A percentile compares a stretch with the other conserved stretches of the same genome.
phyloP scores from a whole-genome alignment of 2,888 invertebrate genomes.

The Pelosia muscerda region DNA sequence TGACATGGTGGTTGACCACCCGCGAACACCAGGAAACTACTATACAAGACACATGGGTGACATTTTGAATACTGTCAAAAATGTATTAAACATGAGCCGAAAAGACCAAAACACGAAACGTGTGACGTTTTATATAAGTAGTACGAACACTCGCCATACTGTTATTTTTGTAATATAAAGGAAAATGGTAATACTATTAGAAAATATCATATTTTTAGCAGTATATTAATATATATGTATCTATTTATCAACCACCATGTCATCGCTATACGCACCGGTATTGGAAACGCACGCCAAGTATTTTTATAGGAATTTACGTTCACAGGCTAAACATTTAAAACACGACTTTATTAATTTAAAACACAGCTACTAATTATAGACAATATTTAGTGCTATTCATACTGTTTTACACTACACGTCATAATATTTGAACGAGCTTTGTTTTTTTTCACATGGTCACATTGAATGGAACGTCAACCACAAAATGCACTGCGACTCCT shows the following conservation, averaged over 20 bases:
- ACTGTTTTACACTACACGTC: constrained; percentile 12
- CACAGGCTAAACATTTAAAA: constrained; percentile 11
- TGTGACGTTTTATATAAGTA: background rate
- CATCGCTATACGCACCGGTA: constrained; percentile 56
- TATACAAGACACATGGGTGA: background rate
- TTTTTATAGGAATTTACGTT: constrained; percentile 18
- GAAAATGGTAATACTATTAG: background rate
- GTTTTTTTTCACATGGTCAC: constrained; percentile 28
- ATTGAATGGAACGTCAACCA: background rate
- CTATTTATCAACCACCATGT: constrained; percentile 68
- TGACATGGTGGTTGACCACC: constrained; percentile 76
- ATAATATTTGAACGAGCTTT: constrained; percentile 13
- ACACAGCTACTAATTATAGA: constrained; percentile 22
- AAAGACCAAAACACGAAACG: background rate
- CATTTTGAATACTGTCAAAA: constrained; percentile 2
- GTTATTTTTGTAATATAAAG: constrained; percentile 9
- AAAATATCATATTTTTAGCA: constrained; percentile 14
- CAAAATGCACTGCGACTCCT: constrained; percentile 23
- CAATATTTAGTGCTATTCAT: constrained; percentile 7
- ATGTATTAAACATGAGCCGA: background rate
- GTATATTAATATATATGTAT: constrained; percentile 28
- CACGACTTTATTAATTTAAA: constrained; percentile 9
- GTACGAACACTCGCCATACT: background rate
- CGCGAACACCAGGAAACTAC: constrained; percentile 9
- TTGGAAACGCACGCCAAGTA: constrained; percentile 53